Percentiles rank a stretch among this genome's conserved stretches.
These are phyloP conservation scores for Caenorhabditis wallacei DNA, from an alignment of 2,888 invertebrate genomes.

Conservation along the genomic window DNA sequence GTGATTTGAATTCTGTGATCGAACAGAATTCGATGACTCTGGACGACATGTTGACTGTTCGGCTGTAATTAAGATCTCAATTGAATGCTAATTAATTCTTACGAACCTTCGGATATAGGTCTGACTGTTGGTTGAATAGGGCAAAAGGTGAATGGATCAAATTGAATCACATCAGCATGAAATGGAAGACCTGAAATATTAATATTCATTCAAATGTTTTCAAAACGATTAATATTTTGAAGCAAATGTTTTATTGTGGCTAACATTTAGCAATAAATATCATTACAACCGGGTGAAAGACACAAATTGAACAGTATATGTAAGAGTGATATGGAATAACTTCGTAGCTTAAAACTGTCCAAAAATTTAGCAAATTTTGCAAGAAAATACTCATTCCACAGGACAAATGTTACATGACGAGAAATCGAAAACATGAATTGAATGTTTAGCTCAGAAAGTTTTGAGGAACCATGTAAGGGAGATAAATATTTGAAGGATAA, in stretches of 20 bases:
- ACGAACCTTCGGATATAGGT: conserved; percentile 25
- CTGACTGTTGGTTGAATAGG: not conserved
- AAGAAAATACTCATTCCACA: conserved; percentile 43
- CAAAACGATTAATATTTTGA: too few species aligned
- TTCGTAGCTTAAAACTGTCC: conserved; percentile 43
- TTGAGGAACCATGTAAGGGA: conserved; percentile 23
- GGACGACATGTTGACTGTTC: conserved; percentile 5
- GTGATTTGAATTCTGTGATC: not conserved
- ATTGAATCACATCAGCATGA: not conserved
- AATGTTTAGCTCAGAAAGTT: conserved; percentile 17
- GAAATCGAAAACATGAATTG: conserved; percentile 28
- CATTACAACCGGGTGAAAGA: conserved; percentile 40
- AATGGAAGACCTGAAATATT: conserved; percentile 14
- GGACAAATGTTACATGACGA: conserved; percentile 51
- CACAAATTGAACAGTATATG: conserved; percentile 23
- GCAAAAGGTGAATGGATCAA: conserved; percentile 11
- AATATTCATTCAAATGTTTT: conserved; percentile 7
- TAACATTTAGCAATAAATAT: conserved; percentile 15
- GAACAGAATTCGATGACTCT: conserved; percentile 1
- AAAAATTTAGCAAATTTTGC: conserved; percentile 34
- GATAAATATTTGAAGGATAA: conserved; percentile 29
- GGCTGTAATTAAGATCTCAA: conserved; percentile 6
- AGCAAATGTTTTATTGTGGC: conserved; percentile 47
- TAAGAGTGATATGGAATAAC: not conserved
- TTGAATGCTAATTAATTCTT: too few species aligned